phyloP scores from a whole-genome alignment of 53 echinoderm and acorn worm genomes.

The Crossaster papposus region DNA sequence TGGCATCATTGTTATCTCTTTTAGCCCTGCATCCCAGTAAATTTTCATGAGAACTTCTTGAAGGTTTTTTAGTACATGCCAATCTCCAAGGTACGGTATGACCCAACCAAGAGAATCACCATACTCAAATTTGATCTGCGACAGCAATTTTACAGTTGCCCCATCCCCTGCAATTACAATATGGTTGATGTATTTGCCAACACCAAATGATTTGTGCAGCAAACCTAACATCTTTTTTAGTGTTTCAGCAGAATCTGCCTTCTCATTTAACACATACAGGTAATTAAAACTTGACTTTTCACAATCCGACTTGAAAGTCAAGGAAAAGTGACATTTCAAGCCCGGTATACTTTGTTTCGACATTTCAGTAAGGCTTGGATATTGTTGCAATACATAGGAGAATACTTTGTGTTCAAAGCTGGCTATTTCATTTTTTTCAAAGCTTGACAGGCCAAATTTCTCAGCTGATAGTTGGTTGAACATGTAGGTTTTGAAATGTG shows the following conservation, averaged over 20 bases:
- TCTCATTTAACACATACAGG: slow-evolving; percentile 6
- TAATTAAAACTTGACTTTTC: slow-evolving; percentile 8
- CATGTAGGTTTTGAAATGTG: neutral
- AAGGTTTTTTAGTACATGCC: slow-evolving; percentile 61
- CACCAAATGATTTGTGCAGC: slow-evolving; percentile 2
- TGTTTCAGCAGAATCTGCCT: slow-evolving; percentile 57
- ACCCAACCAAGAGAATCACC: slow-evolving; percentile 43
- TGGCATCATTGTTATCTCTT: neutral
- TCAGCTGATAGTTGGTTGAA: neutral
- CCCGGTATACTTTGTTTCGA: slow-evolving; percentile 6
- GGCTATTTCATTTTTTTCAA: neutral
- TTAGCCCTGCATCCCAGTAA: slow-evolving; percentile 68
- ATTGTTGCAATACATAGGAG: slow-evolving; percentile 1
- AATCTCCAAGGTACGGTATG: slow-evolving; percentile 58
- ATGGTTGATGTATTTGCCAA: slow-evolving; percentile 22
- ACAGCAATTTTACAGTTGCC: slow-evolving; percentile 35
- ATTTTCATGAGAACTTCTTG: slow-evolving; percentile 58
- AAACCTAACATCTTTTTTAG: slow-evolving; percentile 6
- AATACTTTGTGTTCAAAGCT: neutral
- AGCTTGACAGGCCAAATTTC: neutral
- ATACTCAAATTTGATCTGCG: slow-evolving; percentile 49
- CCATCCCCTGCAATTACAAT: slow-evolving; percentile 65
- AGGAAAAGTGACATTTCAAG: slow-evolving; percentile 16
- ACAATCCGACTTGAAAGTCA: neutral
- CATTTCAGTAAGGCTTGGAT: neutral